phyloP scores from a whole-genome alignment of 2,888 invertebrate species.

The Lymantria monacha region DNA sequence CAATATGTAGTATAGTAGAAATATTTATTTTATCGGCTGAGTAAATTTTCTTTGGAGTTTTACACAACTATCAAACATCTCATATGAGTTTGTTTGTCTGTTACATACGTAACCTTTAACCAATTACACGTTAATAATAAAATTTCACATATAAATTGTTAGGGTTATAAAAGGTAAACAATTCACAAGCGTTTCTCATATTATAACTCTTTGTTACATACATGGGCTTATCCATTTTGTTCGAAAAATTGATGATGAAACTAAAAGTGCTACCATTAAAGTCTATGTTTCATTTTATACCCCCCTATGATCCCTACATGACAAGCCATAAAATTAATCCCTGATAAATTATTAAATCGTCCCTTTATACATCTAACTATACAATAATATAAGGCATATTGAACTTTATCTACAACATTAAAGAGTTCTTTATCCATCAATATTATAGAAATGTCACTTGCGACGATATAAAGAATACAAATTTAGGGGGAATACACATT shows the following conservation, averaged over 20 bases:
- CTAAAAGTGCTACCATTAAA: slow-evolving; percentile 20
- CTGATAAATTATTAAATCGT: slow-evolving; percentile 34
- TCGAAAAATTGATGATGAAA: neutral
- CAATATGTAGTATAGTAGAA: too few relatives aligned
- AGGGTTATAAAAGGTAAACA: too few relatives aligned
- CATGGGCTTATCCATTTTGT: neutral
- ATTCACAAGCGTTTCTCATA: neutral
- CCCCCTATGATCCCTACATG: slow-evolving; percentile 24
- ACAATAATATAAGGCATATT: neutral
- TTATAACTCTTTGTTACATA: neutral
- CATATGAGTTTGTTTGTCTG: too few relatives aligned
- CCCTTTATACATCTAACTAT: slow-evolving; percentile 12
- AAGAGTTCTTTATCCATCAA: slow-evolving; percentile 5
- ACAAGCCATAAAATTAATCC: slow-evolving; percentile 39
- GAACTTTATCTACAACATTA: neutral
- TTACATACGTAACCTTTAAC: too few relatives aligned
- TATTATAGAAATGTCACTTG: slow-evolving; percentile 1
- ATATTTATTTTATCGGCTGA: too few relatives aligned
- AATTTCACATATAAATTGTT: too few relatives aligned
- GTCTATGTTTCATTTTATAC: slow-evolving; percentile 17
- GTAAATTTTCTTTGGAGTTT: too few relatives aligned
- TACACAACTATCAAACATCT: too few relatives aligned
- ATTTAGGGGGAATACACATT: slow-evolving; percentile 33
- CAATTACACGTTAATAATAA: too few relatives aligned
- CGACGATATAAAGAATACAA: slow-evolving; percentile 8